Conservation (phyloP, 2,797 vertebrate genomes). For the Brachymystax lenok region DNA sequence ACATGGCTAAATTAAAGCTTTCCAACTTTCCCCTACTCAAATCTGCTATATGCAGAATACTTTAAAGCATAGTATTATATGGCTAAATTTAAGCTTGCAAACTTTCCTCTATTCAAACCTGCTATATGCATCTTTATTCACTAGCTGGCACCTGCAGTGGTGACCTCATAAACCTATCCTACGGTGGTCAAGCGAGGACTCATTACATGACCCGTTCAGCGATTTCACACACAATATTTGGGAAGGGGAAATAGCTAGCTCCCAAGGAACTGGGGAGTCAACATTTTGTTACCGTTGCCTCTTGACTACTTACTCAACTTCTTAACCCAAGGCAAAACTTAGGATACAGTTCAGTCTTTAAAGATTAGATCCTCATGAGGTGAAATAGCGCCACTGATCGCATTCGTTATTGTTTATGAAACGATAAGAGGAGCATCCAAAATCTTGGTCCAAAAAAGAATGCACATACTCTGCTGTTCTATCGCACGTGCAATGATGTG, state of each 20-base stretch:
- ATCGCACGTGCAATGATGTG: no score
- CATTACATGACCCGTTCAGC: neutral
- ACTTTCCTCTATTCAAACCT: neutral
- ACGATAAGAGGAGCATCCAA: no score
- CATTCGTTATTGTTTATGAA: no score
- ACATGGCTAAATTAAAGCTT: neutral
- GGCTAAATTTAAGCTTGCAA: neutral
- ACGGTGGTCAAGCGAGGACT: neutral
- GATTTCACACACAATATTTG: neutral
- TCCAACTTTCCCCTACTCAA: neutral
- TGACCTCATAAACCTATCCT: neutral
- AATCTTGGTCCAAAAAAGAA: no score
- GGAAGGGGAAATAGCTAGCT: neutral
- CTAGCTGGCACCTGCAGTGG: neutral
- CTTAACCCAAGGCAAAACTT: no score
- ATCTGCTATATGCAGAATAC: neutral
- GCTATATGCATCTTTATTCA: neutral
- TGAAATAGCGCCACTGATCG: no score
- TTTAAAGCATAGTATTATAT: neutral
- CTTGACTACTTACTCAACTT: no score
- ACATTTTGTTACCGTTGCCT: conserved; percentile 24
- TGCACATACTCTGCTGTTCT: no score
- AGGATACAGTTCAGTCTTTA: no score
- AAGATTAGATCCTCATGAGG: no score
- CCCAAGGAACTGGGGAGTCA: conserved; percentile 37